These are phyloP conservation scores for Ephydatia muelleri DNA, from an alignment of 37 sponge, comb jelly and placozoan genomes.

Conservation along the genomic window DNA sequence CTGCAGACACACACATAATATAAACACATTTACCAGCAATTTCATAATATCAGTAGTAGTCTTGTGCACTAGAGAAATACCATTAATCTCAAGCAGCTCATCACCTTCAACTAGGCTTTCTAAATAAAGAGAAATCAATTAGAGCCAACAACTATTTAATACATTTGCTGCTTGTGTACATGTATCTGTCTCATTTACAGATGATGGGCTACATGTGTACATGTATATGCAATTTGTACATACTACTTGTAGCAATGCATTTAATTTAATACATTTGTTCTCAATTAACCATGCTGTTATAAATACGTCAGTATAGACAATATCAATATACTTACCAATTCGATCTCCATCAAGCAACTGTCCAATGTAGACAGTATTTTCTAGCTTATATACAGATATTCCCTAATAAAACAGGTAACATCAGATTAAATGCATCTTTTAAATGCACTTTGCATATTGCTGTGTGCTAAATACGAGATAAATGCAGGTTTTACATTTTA, in stretches of 20 bases:
- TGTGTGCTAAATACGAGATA: not conserved
- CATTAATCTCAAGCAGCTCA: conserved; percentile 81
- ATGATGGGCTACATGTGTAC: too few relatives aligned
- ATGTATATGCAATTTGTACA: too few relatives aligned
- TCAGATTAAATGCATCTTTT: not conserved
- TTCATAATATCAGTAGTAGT: conserved; percentile 59
- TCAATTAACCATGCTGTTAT: too few relatives aligned
- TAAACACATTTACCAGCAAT: conserved; percentile 55
- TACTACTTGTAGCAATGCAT: not conserved
- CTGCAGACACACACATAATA: not conserved
- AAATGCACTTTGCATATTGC: not conserved
- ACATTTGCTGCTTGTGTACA: not conserved
- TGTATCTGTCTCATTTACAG: not conserved
- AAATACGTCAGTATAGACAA: too few relatives aligned
- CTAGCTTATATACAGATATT: conserved; percentile 72
- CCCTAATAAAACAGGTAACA: conserved; percentile 38
- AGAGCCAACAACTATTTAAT: not conserved
- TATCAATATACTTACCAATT: conserved; percentile 48
- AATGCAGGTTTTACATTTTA: not conserved
- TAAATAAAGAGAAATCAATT: not conserved
- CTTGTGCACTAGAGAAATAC: conserved; percentile 61
- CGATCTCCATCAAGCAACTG: conserved; percentile 66
- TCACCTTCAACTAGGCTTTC: conserved; percentile 77
- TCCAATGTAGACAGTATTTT: conserved; percentile 60
- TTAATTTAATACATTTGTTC: not conserved